Evolutionary conservation across 2,888 invertebrate species (phyloP).

Genomic region (Caenorhabditis drosophilae): DNA sequence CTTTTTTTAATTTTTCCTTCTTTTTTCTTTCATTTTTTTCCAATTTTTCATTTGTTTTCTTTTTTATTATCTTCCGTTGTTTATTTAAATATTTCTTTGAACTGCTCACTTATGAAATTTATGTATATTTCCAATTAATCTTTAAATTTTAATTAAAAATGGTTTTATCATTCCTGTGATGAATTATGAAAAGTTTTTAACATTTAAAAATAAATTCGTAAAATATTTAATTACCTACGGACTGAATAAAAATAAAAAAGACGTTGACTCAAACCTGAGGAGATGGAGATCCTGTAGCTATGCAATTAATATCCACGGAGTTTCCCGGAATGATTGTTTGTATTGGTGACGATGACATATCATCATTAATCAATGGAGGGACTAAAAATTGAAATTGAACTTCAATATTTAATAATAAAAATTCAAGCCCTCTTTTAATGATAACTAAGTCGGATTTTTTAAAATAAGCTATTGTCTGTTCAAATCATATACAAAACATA

Average conservation of each 20-base stretch:
- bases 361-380: slow-evolving; percentile 60
- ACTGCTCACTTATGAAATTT: slow-evolving; percentile 21
- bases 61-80: too few species aligned
- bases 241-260: too few species aligned
- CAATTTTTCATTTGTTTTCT: too few species aligned
- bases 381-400: too few species aligned
- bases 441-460: background rate
- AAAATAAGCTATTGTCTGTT: too few species aligned
- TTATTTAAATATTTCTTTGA: slow-evolving; percentile 1
- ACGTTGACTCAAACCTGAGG: too few species aligned
- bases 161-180: slow-evolving; percentile 4
- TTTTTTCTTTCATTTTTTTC: too few species aligned
- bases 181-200: slow-evolving; percentile 2
- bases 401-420: too few species aligned
- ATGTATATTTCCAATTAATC: slow-evolving; percentile 3
- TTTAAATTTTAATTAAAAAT: too few species aligned
- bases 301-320: slow-evolving; percentile 70
- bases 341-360: slow-evolving; percentile 50
- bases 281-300: slow-evolving; percentile 18
- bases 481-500: too few species aligned
- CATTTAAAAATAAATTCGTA: background rate
- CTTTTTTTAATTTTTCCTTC: background rate
- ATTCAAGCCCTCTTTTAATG: background rate
- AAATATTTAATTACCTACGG: slow-evolving; percentile 9
- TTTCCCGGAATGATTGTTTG: slow-evolving; percentile 47